Percentiles rank a stretch among this genome's conserved stretches.
These are phyloP conservation scores for Merops nubicus DNA, from an alignment of 2,113 vertebrate species.

Conservation along the genomic window DNA sequence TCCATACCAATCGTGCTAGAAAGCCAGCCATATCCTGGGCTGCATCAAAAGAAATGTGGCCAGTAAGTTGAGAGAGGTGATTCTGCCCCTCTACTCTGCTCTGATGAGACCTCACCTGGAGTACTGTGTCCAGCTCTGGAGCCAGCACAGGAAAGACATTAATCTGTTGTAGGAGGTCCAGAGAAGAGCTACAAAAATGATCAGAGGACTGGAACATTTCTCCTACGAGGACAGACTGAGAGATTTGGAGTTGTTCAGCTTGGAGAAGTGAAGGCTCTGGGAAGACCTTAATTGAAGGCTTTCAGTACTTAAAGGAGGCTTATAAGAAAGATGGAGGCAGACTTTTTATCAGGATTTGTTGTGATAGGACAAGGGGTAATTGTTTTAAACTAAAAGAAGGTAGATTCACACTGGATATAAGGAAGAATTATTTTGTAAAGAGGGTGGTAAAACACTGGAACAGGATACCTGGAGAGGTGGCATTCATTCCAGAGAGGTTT, in stretches of 20 bases:
- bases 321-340: background rate
- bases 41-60: background rate
- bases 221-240: background rate
- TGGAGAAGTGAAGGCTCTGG: background rate
- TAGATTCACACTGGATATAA: background rate
- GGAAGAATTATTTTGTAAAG: background rate
- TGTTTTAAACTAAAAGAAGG: background rate
- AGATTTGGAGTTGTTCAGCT: background rate
- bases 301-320: background rate
- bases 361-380: background rate
- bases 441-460: background rate
- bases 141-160: background rate
- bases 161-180: background rate
- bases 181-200: background rate
- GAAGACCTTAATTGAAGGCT: background rate
- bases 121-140: background rate
- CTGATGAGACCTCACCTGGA: background rate
- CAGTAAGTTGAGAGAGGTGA: background rate
- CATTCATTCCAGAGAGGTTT: too few species aligned
- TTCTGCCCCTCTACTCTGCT: background rate
- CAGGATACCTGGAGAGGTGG: background rate
- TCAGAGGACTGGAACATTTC: background rate
- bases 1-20: background rate
- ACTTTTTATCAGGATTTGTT: background rate
- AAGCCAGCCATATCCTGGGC: background rate